Conservation (phyloP, 2,888 invertebrate genomes). For the Reticulitermes lucifugus region DNA sequence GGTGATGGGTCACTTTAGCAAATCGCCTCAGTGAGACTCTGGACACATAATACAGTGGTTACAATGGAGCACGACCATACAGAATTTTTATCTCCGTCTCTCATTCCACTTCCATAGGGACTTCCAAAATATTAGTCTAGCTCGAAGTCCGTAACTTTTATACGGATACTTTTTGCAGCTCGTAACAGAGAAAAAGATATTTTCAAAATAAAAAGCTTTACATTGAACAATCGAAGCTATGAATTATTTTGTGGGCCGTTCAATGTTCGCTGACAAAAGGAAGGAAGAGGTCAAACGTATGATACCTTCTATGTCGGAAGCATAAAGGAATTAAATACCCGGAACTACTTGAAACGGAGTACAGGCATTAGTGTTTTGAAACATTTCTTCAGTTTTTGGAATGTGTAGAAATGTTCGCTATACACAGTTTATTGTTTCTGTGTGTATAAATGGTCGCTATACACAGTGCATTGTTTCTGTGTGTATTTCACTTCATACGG, state of each 20-base stretch:
- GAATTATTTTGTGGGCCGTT: neutral
- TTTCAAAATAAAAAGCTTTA: neutral
- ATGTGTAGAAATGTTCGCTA: too few species aligned
- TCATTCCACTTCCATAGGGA: neutral
- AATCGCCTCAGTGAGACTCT: neutral
- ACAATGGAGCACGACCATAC: neutral
- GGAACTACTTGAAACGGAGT: too few species aligned
- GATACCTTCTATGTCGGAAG: too few species aligned
- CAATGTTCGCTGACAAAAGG: neutral
- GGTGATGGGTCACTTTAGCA: neutral
- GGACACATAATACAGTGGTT: neutral
- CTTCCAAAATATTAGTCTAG: neutral
- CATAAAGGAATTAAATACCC: too few species aligned
- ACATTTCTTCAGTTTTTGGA: too few species aligned
- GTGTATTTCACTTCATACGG: too few species aligned
- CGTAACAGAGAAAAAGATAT: neutral
- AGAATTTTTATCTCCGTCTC: neutral
- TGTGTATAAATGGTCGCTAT: too few species aligned
- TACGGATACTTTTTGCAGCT: neutral
- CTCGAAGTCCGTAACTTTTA: neutral
- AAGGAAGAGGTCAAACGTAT: neutral
- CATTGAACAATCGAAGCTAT: neutral
- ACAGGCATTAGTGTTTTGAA: too few species aligned
- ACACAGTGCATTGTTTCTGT: too few species aligned
- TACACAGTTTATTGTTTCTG: too few species aligned